These are phyloP conservation scores for Nematolebias whitei DNA, from an alignment of 2,113 vertebrate genomes.

Conservation along the genomic window DNA sequence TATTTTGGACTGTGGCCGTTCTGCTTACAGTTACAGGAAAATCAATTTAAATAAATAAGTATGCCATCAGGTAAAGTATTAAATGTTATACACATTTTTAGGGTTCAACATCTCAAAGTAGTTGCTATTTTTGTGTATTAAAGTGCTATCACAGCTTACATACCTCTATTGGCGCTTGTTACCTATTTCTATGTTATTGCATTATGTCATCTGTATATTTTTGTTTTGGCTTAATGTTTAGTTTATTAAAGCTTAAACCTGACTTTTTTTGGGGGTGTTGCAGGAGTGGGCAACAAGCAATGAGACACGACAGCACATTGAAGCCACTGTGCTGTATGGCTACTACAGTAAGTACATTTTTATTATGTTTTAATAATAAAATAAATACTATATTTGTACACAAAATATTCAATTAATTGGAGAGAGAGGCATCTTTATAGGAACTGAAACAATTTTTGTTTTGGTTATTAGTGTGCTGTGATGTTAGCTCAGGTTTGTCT, in stretches of 20 bases:
- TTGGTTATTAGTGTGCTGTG: not conserved
- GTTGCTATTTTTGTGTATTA: no score
- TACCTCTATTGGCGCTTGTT: not conserved
- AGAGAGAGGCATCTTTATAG: not conserved
- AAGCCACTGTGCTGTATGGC: slow-evolving; percentile 92
- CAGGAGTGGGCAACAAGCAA: slow-evolving; percentile 92
- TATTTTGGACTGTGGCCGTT: no score
- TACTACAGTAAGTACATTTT: slow-evolving; percentile 92
- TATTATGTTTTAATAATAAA: not conserved
- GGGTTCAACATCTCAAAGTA: no score
- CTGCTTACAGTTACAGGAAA: not conserved
- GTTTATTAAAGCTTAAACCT: not conserved
- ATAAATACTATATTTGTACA: not conserved
- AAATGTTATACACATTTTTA: no score
- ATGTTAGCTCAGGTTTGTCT: not conserved
- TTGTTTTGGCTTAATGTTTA: not conserved
- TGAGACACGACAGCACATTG: slow-evolving; percentile 88
- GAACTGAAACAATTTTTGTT: not conserved
- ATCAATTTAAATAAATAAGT: slow-evolving; percentile 1
- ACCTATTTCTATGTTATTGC: not conserved
- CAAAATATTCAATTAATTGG: no score
- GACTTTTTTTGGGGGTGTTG: slow-evolving; percentile 30
- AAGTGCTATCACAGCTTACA: not conserved
- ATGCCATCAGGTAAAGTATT: not conserved
- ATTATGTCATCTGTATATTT: not conserved